phyloP scores from a whole-genome alignment of 2,888 invertebrate genomes.

The Odontomyia ornata region DNA sequence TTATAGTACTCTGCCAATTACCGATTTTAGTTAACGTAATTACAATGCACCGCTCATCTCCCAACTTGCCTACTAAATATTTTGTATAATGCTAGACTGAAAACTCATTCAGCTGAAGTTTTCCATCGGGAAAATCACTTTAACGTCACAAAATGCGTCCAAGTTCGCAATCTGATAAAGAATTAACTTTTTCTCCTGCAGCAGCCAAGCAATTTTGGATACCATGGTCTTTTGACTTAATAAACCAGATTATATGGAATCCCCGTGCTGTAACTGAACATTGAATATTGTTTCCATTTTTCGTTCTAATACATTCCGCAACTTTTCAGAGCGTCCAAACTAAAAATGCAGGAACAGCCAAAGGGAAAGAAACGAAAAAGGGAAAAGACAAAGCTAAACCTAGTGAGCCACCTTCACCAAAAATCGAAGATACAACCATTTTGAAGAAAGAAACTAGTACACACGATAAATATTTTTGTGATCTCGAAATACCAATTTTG shows the following conservation, averaged over 20 bases:
- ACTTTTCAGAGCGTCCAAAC: no score
- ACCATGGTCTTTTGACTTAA: conserved; percentile 29
- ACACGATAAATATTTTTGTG: conserved; percentile 16
- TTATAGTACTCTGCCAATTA: no score
- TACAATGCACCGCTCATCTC: no score
- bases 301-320: no score
- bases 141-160: neutral
- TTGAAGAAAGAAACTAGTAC: no score
- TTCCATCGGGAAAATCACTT: no score
- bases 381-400: neutral
- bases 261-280: conserved; percentile 13
- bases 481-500: conserved; percentile 38
- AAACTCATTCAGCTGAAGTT: no score
- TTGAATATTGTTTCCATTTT: neutral
- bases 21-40: no score
- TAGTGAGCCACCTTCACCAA: neutral
- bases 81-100: no score
- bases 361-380: neutral
- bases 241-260: conserved; percentile 38
- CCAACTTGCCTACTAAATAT: no score
- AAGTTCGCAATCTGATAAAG: neutral
- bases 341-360: neutral
- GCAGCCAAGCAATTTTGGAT: conserved; percentile 32
- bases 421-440: no score
- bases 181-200: neutral